Base-by-base conservation (phyloP, 1,140 invertebrate genomes). In the Drosophila saltans region DNA sequence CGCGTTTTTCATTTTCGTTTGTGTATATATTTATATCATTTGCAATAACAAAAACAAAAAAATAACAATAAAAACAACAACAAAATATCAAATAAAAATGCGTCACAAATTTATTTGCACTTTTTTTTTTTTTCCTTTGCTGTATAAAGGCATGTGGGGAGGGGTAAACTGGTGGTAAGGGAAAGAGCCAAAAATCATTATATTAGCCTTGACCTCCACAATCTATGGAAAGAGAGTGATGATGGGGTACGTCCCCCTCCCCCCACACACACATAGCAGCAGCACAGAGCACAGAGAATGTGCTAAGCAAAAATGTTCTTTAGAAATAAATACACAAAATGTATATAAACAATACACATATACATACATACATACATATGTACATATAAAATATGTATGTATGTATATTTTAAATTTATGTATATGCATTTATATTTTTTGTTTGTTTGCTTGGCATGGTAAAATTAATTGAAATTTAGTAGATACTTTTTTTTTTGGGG, bases 41-140 rank as follows among this genome's bases (percentile, higher is more conserved):
- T 86, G 79, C 82, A 86, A 88, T 76, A 86, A 86, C 82, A 86
- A 75, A 80, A 81, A 78, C 81, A 76, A 73, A 86, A 79, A 45
- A 45, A 45, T 21, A 21, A 48, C 16, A 48, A 48, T 8, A 24
- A 48, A 2, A 48, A 7, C 45, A 48, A 48, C 5, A 48, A 48
- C 28, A 30, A 36, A 36, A 36, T 36, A 36, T 36, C 33, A 36
- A 36, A 55, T 80, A 84, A 82, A 88, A 86, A 82, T 86, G 82
- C 82, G 82, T 86, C 82, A 86, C 78, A 86, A 81, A 78, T 86
- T 86, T 82, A 79, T 86, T 86, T 85, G 82, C 81, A 85, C 82
- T 86, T 85, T 86, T 86, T 6, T 6, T 6, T 36, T 36, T 36
- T 3, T 36, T 36, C 4, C 4, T 30, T 67, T 57, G 63, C 63